Evolutionary conservation across 2,113 vertebrate genomes (phyloP).

Genomic region (Stomatorhinus ivindoensis): DNA sequence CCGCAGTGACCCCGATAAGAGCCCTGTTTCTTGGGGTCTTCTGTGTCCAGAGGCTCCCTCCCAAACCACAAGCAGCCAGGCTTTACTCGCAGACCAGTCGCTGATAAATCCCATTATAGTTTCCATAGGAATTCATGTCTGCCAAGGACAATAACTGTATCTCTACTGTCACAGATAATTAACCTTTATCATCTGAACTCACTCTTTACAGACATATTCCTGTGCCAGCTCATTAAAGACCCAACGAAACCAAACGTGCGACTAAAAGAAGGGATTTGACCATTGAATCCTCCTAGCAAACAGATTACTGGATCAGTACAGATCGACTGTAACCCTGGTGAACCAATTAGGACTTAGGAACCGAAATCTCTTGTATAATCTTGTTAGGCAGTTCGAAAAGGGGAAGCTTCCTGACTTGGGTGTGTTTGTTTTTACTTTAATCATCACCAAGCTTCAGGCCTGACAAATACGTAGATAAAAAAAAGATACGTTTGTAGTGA

Average conservation of each 20-base stretch:
- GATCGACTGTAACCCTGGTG: slow-evolving; percentile 11
- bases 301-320: slow-evolving; percentile 42
- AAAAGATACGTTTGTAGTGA: neutral
- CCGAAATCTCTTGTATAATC: neutral
- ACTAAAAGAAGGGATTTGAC: neutral
- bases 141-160: neutral
- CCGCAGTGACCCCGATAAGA: neutral
- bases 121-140: neutral
- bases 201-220: neutral
- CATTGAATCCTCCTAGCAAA: slow-evolving; percentile 31
- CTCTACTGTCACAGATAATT: neutral
- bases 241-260: slow-evolving; percentile 14
- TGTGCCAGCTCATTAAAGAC: neutral
- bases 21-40: neutral
- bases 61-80: neutral
- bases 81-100: neutral
- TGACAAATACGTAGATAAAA: neutral
- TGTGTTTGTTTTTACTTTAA: neutral
- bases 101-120: neutral
- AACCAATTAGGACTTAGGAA: slow-evolving; percentile 39
- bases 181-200: neutral
- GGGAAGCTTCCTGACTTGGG: neutral
- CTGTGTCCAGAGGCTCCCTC: neutral
- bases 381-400: neutral
- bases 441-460: neutral